Percentiles rank a stretch among this genome's conserved stretches.
These are phyloP conservation scores for Melanogrammus aeglefinus DNA, from an alignment of 2,797 vertebrate genomes.

Conservation along the genomic window DNA sequence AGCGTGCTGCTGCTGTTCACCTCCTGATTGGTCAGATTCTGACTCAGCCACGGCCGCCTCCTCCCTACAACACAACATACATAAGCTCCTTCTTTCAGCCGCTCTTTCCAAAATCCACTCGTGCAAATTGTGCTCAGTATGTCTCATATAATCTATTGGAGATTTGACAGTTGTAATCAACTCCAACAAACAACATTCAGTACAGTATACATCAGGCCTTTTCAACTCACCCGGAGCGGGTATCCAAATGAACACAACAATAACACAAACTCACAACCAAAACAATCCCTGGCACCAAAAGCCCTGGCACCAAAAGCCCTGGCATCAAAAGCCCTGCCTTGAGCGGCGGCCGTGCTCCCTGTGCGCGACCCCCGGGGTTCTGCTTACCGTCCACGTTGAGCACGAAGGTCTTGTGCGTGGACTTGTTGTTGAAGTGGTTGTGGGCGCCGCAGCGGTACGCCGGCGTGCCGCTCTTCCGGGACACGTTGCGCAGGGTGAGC, in stretches of 20 bases:
- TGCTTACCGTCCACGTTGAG: slow-evolving; percentile 76
- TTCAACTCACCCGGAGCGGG: too few species aligned
- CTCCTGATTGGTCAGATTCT: slow-evolving; percentile 82
- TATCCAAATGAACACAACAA: too few species aligned
- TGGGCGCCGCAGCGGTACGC: slow-evolving; percentile 78
- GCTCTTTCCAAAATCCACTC: too few species aligned
- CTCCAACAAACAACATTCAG: too few species aligned
- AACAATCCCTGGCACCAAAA: too few species aligned
- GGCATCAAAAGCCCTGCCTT: background rate
- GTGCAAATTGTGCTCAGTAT: too few species aligned
- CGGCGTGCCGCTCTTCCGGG: slow-evolving; percentile 52
- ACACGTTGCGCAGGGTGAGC: slow-evolving; percentile 75
- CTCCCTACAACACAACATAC: slow-evolving; percentile 63
- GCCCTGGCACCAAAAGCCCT: too few species aligned
- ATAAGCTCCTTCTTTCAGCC: background rate
- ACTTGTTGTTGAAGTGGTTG: slow-evolving; percentile 63
- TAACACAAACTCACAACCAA: too few species aligned
- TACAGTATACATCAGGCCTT: too few species aligned
- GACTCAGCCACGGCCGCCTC: slow-evolving; percentile 73
- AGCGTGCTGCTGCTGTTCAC: slow-evolving; percentile 90
- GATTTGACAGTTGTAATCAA: too few species aligned
- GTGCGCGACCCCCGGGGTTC: background rate
- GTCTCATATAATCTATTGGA: too few species aligned
- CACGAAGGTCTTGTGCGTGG: slow-evolving; percentile 57
- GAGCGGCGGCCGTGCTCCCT: background rate